phyloP scores from a whole-genome alignment of 1,140 invertebrate species.

The Planococcus citri region DNA sequence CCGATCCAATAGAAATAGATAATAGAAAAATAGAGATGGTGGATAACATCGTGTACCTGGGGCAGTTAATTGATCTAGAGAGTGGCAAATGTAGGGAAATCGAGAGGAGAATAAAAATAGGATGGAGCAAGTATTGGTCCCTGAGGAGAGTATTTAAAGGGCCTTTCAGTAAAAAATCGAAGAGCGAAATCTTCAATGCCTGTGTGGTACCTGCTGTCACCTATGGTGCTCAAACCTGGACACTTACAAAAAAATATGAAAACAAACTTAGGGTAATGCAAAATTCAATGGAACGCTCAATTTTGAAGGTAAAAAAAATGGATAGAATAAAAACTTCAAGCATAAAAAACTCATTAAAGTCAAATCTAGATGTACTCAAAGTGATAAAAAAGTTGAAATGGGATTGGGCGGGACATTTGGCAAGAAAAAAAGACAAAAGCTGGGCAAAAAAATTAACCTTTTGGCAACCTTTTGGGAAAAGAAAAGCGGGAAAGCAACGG shows the following conservation, averaged over 20 bases:
- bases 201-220: constrained; percentile 19
- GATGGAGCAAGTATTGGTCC: constrained; percentile 22
- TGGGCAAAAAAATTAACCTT: constrained; percentile 20
- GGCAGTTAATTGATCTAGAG: neutral
- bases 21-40: constrained; percentile 9
- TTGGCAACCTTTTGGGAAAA: neutral
- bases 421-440: constrained; percentile 5
- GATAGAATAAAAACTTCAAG: constrained; percentile 17
- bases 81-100: neutral
- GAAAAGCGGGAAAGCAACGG: constrained; percentile 22
- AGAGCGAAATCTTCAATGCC: neutral
- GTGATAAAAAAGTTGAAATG: constrained; percentile 21
- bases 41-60: constrained; percentile 1
- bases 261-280: constrained; percentile 18
- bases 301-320: neutral
- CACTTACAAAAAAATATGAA: constrained; percentile 1
- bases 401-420: constrained; percentile 25
- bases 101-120: constrained; percentile 21
- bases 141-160: constrained; percentile 16
- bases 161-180: neutral
- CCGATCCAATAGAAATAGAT: neutral
- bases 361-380: neutral
- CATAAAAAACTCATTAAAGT: neutral
- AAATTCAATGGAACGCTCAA: constrained; percentile 11
- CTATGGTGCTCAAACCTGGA: constrained; percentile 24